These are phyloP conservation scores for Hydriomena furcata DNA, from an alignment of 2,888 invertebrate genomes.

Conservation along the genomic window DNA sequence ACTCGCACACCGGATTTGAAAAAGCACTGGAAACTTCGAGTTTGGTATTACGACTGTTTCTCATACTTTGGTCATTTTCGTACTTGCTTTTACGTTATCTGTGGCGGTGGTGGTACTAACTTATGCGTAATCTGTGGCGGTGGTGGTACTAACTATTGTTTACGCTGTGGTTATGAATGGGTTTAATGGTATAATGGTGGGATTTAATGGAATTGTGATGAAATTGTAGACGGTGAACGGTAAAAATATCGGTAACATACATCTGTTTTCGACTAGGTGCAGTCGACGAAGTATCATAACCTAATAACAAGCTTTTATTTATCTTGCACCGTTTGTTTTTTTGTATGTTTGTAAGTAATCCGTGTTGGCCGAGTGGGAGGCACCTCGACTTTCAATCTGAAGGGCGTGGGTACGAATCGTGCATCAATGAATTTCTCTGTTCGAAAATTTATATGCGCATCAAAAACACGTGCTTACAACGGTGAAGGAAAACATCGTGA, in stretches of 20 bases:
- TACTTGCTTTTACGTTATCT: neutral
- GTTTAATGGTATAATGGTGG: constrained; percentile 20
- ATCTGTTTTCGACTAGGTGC: too few species aligned
- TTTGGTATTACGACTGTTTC: neutral
- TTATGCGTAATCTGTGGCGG: constrained; percentile 7
- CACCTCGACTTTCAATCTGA: too few species aligned
- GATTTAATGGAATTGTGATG: constrained; percentile 21
- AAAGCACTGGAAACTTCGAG: constrained; percentile 21
- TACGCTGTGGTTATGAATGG: constrained; percentile 17
- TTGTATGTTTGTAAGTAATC: too few species aligned
- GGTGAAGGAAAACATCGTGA: too few species aligned
- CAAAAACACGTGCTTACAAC: too few species aligned
- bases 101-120: neutral
- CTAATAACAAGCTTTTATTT: too few species aligned
- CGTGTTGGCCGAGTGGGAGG: too few species aligned
- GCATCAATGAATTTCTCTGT: too few species aligned
- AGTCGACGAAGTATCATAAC: too few species aligned
- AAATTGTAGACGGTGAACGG: constrained; percentile 15
- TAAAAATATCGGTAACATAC: constrained; percentile 15
- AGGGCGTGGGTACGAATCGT: too few species aligned
- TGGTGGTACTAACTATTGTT: neutral
- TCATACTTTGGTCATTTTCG: constrained; percentile 1
- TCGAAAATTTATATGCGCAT: too few species aligned
- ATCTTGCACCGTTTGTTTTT: too few species aligned
- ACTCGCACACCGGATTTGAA: constrained; percentile 25